These are phyloP conservation scores for Anseranas semipalmata DNA, from an alignment of 2,113 vertebrate species.

Conservation along the genomic window DNA sequence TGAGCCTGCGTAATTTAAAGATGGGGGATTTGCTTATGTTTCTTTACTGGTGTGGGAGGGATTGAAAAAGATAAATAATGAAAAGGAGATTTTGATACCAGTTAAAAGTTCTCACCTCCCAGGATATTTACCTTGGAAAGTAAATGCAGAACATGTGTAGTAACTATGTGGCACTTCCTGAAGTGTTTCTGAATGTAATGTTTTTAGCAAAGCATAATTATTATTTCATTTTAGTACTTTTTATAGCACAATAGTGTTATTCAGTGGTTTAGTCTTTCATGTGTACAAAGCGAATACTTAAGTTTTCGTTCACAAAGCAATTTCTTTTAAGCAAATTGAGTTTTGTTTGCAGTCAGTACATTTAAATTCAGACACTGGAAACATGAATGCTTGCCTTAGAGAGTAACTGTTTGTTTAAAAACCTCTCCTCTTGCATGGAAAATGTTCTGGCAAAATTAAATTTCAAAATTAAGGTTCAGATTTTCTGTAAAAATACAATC, in stretches of 20 bases:
- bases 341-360: constrained; percentile 1
- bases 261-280: not conserved
- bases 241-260: not conserved
- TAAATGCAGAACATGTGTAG: not conserved
- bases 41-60: not conserved
- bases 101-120: not conserved
- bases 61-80: not conserved
- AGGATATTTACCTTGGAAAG: not conserved
- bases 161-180: not conserved
- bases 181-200: not conserved
- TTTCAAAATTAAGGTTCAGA: not conserved
- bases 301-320: no score
- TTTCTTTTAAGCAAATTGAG: not conserved
- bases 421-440: not conserved
- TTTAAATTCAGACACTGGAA: not conserved
- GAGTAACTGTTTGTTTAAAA: not conserved
- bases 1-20: not conserved
- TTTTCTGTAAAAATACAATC: not conserved
- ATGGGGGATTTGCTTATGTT: not conserved
- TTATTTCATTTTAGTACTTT: not conserved
- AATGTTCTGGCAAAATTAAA: not conserved
- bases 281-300: not conserved
- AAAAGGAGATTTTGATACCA: not conserved
- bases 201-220: not conserved
- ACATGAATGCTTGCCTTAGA: not conserved